Conservation (phyloP, 2,113 vertebrate genomes). For the Eolophus roseicapilla region DNA sequence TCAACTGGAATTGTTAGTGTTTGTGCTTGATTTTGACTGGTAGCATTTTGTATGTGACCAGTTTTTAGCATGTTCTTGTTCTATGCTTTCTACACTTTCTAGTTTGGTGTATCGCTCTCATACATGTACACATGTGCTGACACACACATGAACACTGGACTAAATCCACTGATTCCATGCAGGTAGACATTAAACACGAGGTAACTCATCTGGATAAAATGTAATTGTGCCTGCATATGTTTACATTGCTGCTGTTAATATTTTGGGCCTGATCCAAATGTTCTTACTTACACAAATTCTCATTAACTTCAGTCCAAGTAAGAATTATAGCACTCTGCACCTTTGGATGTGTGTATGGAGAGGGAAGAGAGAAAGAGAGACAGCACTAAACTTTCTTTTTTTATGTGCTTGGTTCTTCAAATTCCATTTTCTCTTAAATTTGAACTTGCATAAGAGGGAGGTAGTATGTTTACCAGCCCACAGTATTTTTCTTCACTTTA, state of each 20-base stretch:
- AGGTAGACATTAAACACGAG: neutral
- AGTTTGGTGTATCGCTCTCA: neutral
- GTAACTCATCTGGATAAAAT: neutral
- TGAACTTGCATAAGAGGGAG: neutral
- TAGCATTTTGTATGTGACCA: neutral
- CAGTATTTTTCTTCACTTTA: neutral
- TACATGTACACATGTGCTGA: accelerated
- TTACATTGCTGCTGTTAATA: conserved; percentile 23
- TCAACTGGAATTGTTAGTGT: accelerated
- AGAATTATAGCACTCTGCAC: neutral
- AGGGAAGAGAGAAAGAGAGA: neutral
- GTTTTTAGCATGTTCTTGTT: neutral
- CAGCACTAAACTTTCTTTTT: neutral
- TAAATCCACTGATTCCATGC: neutral
- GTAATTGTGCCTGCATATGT: conserved; percentile 13
- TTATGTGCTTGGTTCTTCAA: neutral
- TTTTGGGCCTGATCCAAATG: conserved; percentile 36
- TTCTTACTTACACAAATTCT: conserved; percentile 35
- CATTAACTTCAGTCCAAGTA: conserved; percentile 17
- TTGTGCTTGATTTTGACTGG: neutral
- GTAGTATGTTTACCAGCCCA: neutral
- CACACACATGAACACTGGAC: neutral
- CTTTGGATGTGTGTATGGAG: neutral
- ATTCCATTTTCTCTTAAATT: neutral
- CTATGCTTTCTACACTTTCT: neutral